Percentiles rank a stretch among this genome's conserved stretches.
Evolutionary conservation across 1,140 invertebrate species (phyloP).

Genomic region (Euborellia annulipes): DNA sequence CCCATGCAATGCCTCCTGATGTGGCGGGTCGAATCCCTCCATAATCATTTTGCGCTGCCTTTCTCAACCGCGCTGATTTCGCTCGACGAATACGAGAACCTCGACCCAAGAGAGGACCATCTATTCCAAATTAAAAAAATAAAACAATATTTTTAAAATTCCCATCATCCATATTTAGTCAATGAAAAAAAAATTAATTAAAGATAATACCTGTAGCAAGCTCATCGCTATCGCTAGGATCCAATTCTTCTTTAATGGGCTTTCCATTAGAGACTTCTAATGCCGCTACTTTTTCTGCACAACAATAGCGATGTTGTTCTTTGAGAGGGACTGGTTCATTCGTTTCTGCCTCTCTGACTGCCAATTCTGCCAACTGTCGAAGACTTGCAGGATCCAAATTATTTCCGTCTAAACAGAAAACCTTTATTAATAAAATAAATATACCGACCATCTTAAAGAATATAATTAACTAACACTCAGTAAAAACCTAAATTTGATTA

Average conservation of each 20-base stretch:
- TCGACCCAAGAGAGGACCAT: conserved; percentile 36
- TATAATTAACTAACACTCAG: too few relatives aligned
- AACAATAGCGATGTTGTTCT: conserved; percentile 12
- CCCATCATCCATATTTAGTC: background rate
- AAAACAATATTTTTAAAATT: background rate
- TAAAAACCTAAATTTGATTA: too few relatives aligned
- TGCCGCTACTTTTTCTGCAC: conserved; percentile 25
- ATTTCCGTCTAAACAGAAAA: too few relatives aligned
- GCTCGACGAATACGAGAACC: conserved; percentile 39
- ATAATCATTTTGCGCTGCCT: background rate
- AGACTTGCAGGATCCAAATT: too few relatives aligned
- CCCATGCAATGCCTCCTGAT: conserved; percentile 26
- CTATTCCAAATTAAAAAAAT: conserved; percentile 16
- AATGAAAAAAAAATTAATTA: background rate
- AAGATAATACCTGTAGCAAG: conserved; percentile 27
- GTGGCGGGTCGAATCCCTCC: background rate
- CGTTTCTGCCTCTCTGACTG: conserved; percentile 30
- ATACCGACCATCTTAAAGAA: too few relatives aligned
- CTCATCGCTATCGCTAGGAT: conserved; percentile 48
- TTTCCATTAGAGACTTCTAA: conserved; percentile 23
- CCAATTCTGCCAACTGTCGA: conserved; percentile 16
- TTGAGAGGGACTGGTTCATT: conserved; percentile 12
- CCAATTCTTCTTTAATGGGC: conserved; percentile 30
- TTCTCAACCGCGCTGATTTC: conserved; percentile 29
- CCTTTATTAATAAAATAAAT: too few relatives aligned